Evolutionary conservation across 2,888 invertebrate genomes (phyloP).

Genomic region (Drosophila neonasuta): DNA sequence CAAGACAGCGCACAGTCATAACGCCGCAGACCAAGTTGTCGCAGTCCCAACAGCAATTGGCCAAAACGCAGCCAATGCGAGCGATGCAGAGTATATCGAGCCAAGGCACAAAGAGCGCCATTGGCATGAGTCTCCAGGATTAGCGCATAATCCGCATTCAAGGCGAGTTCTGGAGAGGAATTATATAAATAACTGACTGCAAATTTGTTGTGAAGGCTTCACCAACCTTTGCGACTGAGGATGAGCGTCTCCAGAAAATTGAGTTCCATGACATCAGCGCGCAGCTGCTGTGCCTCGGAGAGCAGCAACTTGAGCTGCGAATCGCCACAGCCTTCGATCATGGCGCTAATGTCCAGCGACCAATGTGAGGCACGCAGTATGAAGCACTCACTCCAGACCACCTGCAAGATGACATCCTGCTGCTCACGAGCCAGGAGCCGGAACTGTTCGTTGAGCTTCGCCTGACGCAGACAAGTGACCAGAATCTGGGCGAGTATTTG

Average conservation of each 20-base stretch:
- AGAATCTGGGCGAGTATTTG: conserved; percentile 85
- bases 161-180: conserved; percentile 72
- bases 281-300: conserved; percentile 80
- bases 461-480: conserved; percentile 84
- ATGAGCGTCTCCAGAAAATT: conserved; percentile 83
- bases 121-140: conserved; percentile 79
- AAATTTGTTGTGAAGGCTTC: background rate
- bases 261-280: conserved; percentile 83
- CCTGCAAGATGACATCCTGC: conserved; percentile 84
- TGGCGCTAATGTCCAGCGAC: conserved; percentile 83
- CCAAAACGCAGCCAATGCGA: conserved; percentile 81
- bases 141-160: conserved; percentile 70
- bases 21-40: conserved; percentile 79
- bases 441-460: conserved; percentile 84
- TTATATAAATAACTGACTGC: background rate
- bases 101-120: conserved; percentile 78
- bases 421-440: conserved; percentile 82
- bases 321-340: conserved; percentile 80
- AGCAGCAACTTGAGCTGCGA: conserved; percentile 79
- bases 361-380: conserved; percentile 84
- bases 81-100: conserved; percentile 80
- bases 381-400: conserved; percentile 85
- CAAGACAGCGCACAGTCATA: conserved; percentile 77
- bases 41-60: conserved; percentile 78
- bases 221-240: conserved; percentile 83